Percentiles rank a stretch among this genome's conserved stretches.
phyloP scores from a whole-genome alignment of 2,888 invertebrate species.

The Nudaria mundana region DNA sequence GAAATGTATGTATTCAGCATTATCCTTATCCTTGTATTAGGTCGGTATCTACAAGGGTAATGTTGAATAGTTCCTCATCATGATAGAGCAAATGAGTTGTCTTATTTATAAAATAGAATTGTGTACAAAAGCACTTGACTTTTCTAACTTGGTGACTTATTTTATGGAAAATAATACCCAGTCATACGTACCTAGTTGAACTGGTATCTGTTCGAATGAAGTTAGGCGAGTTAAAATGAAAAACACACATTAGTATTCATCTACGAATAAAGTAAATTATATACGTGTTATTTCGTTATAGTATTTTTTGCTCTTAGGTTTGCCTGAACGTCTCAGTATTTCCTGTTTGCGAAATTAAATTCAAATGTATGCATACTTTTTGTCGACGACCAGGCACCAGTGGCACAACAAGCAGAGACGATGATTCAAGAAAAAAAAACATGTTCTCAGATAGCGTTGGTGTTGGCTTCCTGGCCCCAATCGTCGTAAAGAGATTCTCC shows the following conservation, averaged over 20 bases:
- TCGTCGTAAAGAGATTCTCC: constrained; percentile 9
- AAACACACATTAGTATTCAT: constrained; percentile 14
- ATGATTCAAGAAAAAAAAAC: constrained; percentile 37
- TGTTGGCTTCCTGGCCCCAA: constrained; percentile 48
- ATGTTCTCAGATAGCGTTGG: constrained; percentile 34
- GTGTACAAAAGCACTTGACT: too few relatives aligned
- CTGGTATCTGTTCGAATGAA: too few relatives aligned
- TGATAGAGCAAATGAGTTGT: too few relatives aligned
- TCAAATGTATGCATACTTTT: constrained; percentile 77
- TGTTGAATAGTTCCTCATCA: too few relatives aligned
- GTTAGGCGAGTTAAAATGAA: neutral
- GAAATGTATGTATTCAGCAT: too few relatives aligned
- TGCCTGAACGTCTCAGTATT: constrained; percentile 59
- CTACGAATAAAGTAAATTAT: constrained; percentile 19
- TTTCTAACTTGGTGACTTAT: too few relatives aligned
- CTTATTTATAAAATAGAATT: too few relatives aligned
- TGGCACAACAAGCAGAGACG: constrained; percentile 34
- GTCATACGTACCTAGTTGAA: too few relatives aligned
- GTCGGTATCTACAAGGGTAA: too few relatives aligned
- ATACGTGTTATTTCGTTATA: constrained; percentile 26
- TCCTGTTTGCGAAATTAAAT: constrained; percentile 74
- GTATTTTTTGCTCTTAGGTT: constrained; percentile 39
- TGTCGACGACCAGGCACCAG: constrained; percentile 50
- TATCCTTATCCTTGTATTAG: too few relatives aligned
- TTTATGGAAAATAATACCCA: too few relatives aligned